Percentiles rank a stretch among this genome's conserved stretches.
Evolutionary conservation across 2,797 vertebrate genomes (phyloP).

Genomic region (Myotis pilosus): DNA sequence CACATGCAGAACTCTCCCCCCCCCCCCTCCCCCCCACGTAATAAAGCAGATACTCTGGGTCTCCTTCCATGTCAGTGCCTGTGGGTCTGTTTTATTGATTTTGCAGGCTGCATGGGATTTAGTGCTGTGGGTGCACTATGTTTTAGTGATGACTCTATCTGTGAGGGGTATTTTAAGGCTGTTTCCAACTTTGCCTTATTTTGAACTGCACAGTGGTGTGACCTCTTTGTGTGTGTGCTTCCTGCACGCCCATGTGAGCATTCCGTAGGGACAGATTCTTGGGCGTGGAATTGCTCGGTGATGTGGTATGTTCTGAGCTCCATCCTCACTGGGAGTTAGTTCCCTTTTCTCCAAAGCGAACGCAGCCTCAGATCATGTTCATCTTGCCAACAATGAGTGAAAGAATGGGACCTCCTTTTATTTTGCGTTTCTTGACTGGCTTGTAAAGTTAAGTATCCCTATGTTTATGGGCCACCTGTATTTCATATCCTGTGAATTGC

Average conservation of each 20-base stretch:
- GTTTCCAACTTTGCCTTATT: not conserved
- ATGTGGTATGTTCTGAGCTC: not conserved
- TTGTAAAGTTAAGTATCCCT: not conserved
- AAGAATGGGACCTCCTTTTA: not conserved
- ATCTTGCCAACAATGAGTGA: not conserved
- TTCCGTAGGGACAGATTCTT: not conserved
- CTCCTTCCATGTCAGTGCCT: not conserved
- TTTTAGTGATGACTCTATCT: not conserved
- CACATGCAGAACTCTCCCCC: not conserved
- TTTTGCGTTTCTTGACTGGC: not conserved
- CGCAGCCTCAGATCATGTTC: not conserved
- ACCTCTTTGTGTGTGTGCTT: not conserved
- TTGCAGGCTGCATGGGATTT: not conserved
- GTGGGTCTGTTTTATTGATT: not conserved
- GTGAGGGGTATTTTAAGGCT: not conserved
- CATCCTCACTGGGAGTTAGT: not conserved
- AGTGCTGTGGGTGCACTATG: not conserved
- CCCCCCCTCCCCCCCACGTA: too few relatives aligned
- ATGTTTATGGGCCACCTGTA: not conserved
- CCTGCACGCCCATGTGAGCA: accelerated
- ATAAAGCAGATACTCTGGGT: not conserved
- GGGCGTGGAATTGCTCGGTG: not conserved
- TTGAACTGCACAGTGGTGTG: not conserved
- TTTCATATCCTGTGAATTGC: not conserved
- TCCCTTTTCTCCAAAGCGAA: not conserved